Evolutionary conservation across 2,113 vertebrate species (phyloP), one percentile per base, ranked within the genome.

Genomic region (Myiagra hebetior): DNA sequence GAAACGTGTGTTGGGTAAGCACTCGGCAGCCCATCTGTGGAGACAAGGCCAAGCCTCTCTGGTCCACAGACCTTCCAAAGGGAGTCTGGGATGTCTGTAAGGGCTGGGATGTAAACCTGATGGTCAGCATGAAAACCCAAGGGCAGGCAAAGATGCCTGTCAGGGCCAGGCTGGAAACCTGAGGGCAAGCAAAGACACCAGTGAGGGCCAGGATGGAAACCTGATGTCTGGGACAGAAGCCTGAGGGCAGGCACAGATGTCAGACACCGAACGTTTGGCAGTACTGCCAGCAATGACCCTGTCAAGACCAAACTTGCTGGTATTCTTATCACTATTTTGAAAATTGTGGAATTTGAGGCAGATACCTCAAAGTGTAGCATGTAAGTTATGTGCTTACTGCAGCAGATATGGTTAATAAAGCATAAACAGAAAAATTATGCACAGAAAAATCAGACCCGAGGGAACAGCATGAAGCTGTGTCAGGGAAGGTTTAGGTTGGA

Each of bases 221-320:
- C 15, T 28, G 28, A 42, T n/a, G 27, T 30, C 39, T 18, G 27
- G 19, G 62, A 47, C 24, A 9, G 39, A 53, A 52, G 33, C 26
- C 55, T 42, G 63, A 68, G 27, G 17, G 50, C 35, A 27, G n/a
- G 63, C 62, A 44, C 70, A 0, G 3, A 12, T 7, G 47, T 4
- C 4, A 7, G 37, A 85, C 42, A n/a, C 6, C 0, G 3, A 49
- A 63, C 6, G 1, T 26, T 2, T 13, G 35, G 57, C 39, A 20
- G 13, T 10, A 15, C 23, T 27, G 41, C 15, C 59, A 76, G 30
- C 67, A 68, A 9, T 6, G n/a, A 70, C 14, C 15, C 35, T 17
- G 39, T 26, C 24, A 30, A 0, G 4, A 37, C 28, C 3, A 3
- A 56, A 57, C 11, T 10, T 37, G 55, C 10, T 0, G 0, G 39